Conservation (phyloP, 2,797 vertebrate genomes). For the Mormyrus hasselquistii region DNA sequence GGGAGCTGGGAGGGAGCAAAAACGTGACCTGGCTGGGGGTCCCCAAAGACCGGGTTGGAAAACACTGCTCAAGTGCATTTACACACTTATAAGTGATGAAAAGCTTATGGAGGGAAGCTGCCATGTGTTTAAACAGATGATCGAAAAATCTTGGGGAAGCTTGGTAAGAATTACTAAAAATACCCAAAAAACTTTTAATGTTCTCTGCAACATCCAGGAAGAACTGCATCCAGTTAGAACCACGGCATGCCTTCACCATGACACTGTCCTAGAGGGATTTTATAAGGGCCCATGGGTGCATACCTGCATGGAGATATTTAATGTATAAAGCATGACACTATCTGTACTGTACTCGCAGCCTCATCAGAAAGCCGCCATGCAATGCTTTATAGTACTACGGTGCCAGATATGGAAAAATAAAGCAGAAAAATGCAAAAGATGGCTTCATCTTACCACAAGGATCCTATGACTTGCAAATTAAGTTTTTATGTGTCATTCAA, state of each 20-base stretch:
- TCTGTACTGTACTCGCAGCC: not conserved
- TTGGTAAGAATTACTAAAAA: not conserved
- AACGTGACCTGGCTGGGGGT: not conserved
- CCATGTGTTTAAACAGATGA: not conserved
- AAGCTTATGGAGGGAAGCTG: not conserved
- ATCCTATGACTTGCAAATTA: not conserved
- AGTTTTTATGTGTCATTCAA: not conserved
- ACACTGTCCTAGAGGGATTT: not conserved
- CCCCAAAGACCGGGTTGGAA: not conserved
- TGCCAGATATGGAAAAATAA: not conserved
- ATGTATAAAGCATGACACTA: not conserved
- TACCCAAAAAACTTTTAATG: not conserved
- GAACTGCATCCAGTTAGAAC: slow-evolving; percentile 42
- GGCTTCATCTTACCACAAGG: not conserved
- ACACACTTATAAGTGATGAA: not conserved
- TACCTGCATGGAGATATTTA: not conserved
- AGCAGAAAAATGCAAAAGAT: not conserved
- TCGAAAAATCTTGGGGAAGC: not conserved
- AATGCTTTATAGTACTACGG: not conserved
- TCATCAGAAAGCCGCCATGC: not conserved
- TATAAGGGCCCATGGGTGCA: not conserved
- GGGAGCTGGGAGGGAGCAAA: not conserved
- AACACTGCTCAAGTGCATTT: not conserved
- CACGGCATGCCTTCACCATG: not conserved
- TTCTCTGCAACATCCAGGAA: slow-evolving; percentile 32